phyloP scores from a whole-genome alignment of 2,888 invertebrate genomes.

The Incurvaria masculella region DNA sequence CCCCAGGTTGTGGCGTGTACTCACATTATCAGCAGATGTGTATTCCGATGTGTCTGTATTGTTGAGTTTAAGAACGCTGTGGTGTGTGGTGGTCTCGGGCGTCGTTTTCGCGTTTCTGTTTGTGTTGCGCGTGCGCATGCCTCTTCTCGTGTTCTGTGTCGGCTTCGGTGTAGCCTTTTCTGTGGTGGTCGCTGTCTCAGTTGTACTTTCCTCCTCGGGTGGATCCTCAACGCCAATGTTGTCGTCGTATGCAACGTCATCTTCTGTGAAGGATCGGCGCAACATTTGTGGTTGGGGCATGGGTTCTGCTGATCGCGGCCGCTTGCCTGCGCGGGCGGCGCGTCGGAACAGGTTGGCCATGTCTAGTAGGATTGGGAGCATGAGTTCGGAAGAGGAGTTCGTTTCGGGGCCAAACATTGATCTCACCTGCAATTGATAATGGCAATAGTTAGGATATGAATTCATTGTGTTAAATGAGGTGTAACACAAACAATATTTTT shows the following conservation, averaged over 20 bases:
- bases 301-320: slow-evolving; percentile 22
- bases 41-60: too few species aligned
- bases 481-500: too few species aligned
- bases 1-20: too few species aligned
- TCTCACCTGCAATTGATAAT: slow-evolving; percentile 51
- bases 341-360: slow-evolving; percentile 61
- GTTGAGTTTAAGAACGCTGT: too few species aligned
- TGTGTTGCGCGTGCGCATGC: slow-evolving; percentile 1
- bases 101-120: slow-evolving; percentile 19
- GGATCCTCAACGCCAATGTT: slow-evolving; percentile 29
- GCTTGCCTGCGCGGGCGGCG: slow-evolving; percentile 40
- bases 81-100: slow-evolving; percentile 26
- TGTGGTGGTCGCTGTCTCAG: slow-evolving; percentile 19
- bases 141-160: background rate
- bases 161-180: background rate
- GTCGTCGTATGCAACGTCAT: slow-evolving; percentile 28
- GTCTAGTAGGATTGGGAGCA: slow-evolving; percentile 63
- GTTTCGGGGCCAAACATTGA: slow-evolving; percentile 56
- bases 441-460: too few species aligned
- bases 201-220: slow-evolving; percentile 24
- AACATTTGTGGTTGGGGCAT: slow-evolving; percentile 33
- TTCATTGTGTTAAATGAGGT: too few species aligned
- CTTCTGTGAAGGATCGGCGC: slow-evolving; percentile 33
- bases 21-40: too few species aligned
- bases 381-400: slow-evolving; percentile 52